Evolutionary conservation across 2,113 vertebrate species (phyloP).

Genomic region (Hoplias malabaricus): DNA sequence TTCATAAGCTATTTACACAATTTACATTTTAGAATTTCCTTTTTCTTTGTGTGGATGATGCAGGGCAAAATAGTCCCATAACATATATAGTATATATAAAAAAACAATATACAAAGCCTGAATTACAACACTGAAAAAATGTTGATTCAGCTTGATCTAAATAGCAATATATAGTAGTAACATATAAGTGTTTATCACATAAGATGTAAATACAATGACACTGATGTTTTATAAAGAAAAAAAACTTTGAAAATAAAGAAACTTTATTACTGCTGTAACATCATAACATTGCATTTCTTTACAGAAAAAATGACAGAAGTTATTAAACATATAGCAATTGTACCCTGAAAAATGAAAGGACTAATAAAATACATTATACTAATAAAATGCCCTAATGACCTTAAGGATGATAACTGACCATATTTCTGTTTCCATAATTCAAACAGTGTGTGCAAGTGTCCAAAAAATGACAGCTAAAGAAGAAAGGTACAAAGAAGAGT

Average conservation of each 20-base stretch:
- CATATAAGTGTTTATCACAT: too few species aligned
- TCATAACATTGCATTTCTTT: conserved; percentile 9
- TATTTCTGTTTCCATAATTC: not conserved
- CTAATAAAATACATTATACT: conserved; percentile 10
- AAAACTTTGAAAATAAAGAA: not conserved
- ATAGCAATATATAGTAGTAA: too few species aligned
- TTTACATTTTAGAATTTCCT: too few species aligned
- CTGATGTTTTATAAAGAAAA: too few species aligned
- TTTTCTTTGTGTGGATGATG: too few species aligned
- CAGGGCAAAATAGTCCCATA: too few species aligned
- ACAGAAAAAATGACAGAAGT: conserved; percentile 11
- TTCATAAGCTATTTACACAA: too few species aligned
- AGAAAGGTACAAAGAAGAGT: not conserved
- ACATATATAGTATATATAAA: too few species aligned
- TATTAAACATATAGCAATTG: not conserved
- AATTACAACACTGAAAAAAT: too few species aligned
- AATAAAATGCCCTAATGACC: not conserved
- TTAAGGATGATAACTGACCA: not conserved
- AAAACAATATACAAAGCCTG: too few species aligned
- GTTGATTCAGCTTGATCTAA: too few species aligned
- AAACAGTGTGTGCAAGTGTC: not conserved
- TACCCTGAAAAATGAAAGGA: not conserved
- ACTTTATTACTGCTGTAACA: conserved; percentile 20
- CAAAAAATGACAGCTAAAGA: not conserved
- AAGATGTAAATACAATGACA: too few species aligned